A percentile compares a stretch with the other conserved stretches of the same genome.
Evolutionary conservation across 2,888 invertebrate genomes (phyloP).

Genomic region (Scelioninae gen. 1): DNA sequence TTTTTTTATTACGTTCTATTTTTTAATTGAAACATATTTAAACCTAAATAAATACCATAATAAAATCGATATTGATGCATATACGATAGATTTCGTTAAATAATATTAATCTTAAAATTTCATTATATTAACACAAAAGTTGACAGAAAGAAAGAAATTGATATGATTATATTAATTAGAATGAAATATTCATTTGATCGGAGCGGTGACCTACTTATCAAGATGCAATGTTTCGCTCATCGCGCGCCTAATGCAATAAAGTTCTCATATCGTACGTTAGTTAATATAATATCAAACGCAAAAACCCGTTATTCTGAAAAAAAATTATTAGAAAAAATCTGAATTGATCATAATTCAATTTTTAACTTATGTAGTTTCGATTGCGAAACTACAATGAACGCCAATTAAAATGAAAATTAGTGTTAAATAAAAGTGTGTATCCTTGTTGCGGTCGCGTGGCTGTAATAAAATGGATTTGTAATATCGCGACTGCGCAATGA

Average conservation of each 20-base stretch:
- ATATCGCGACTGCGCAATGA: constrained; percentile 8
- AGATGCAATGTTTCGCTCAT: constrained; percentile 19
- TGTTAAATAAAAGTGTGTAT: constrained; percentile 30
- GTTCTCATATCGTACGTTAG: background rate
- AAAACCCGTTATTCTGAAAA: background rate
- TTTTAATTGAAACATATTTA: too few relatives aligned
- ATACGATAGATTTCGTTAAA: too few relatives aligned
- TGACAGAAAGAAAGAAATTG: constrained; percentile 17
- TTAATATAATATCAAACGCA: background rate
- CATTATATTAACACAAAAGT: too few relatives aligned
- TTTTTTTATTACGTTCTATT: too few relatives aligned
- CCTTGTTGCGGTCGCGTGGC: too few relatives aligned
- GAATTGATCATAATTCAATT: constrained; percentile 22
- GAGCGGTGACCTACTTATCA: constrained; percentile 29
- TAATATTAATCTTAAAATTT: too few relatives aligned
- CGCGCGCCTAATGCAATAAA: constrained; percentile 20
- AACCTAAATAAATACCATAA: too few relatives aligned
- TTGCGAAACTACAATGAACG: constrained; percentile 29
- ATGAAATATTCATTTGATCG: constrained; percentile 1
- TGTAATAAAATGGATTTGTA: too few relatives aligned
- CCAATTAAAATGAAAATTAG: constrained; percentile 27
- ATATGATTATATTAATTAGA: constrained; percentile 7
- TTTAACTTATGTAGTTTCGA: constrained; percentile 8
- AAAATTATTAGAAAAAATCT: constrained; percentile 13
- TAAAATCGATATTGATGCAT: too few relatives aligned